These are phyloP conservation scores for Eonycteris spelaea DNA, from an alignment of 2,113 vertebrate species.

Conservation along the genomic window DNA sequence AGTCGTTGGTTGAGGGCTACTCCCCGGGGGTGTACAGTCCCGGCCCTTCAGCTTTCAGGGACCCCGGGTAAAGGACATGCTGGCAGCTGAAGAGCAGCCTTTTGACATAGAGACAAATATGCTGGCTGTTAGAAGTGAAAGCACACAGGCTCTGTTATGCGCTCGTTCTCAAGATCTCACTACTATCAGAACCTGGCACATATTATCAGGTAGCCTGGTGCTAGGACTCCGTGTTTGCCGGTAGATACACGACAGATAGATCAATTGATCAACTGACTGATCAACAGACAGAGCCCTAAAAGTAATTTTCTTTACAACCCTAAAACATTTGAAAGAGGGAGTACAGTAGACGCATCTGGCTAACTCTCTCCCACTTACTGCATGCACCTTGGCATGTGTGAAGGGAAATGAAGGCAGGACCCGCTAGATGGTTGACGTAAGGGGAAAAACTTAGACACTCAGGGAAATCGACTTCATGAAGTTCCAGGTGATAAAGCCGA, in stretches of 20 bases:
- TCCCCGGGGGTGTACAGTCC: neutral
- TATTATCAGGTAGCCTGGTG: neutral
- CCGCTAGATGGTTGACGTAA: neutral
- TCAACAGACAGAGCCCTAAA: neutral
- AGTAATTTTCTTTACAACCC: neutral
- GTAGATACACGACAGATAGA: neutral
- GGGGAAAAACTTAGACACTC: neutral
- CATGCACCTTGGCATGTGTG: neutral
- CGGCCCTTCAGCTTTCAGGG: neutral
- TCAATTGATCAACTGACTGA: fast-evolving
- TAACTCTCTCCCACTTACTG: neutral
- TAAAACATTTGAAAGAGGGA: neutral
- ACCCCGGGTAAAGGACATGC: neutral
- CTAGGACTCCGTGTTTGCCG: neutral
- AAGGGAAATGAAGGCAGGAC: neutral
- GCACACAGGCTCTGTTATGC: neutral
- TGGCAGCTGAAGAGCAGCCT: neutral
- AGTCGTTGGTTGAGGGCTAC: neutral
- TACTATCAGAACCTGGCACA: neutral
- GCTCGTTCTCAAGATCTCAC: neutral
- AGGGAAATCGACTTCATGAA: neutral
- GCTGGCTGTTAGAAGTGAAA: neutral
- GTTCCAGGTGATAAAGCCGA: neutral
- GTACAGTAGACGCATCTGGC: neutral
- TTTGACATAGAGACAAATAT: neutral